Conservation (phyloP, 2,888 invertebrate species). For the Ethmia dodecea region DNA sequence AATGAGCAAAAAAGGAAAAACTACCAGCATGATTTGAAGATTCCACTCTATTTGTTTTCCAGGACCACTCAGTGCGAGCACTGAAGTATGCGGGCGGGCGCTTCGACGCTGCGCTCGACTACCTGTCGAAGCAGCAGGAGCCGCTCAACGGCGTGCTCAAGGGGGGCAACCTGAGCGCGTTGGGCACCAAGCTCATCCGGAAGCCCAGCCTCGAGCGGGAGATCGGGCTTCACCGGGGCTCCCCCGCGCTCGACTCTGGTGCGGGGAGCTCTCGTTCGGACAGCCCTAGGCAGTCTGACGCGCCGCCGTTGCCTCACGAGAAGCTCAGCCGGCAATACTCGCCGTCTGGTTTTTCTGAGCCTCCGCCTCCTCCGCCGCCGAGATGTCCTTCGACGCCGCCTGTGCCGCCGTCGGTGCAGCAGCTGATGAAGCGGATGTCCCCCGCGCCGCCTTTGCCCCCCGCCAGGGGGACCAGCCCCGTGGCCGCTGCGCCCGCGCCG, state of each 20-base stretch:
- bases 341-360: slow-evolving; percentile 79
- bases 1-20: no score
- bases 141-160: slow-evolving; percentile 73
- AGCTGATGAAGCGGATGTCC: slow-evolving; percentile 79
- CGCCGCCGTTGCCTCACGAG: slow-evolving; percentile 78
- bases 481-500: slow-evolving; percentile 79
- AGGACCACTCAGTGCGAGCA: slow-evolving; percentile 84
- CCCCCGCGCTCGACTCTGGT: slow-evolving; percentile 92
- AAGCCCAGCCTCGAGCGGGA: slow-evolving; percentile 94
- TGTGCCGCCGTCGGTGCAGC: slow-evolving; percentile 80
- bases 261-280: slow-evolving; percentile 94
- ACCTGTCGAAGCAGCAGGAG: slow-evolving; percentile 80
- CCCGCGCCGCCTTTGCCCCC: slow-evolving; percentile 80
- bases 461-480: slow-evolving; percentile 86
- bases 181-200: slow-evolving; percentile 86
- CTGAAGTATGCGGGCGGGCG: slow-evolving; percentile 84
- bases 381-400: slow-evolving; percentile 84
- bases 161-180: slow-evolving; percentile 75
- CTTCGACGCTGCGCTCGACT: slow-evolving; percentile 83
- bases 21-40: no score
- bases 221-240: slow-evolving; percentile 85
- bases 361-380: slow-evolving; percentile 87
- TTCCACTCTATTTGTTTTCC: no score
- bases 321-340: slow-evolving; percentile 84
- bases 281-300: slow-evolving; percentile 86